phyloP scores from a whole-genome alignment of 2,113 vertebrate genomes.

The Dipodomys merriami region DNA sequence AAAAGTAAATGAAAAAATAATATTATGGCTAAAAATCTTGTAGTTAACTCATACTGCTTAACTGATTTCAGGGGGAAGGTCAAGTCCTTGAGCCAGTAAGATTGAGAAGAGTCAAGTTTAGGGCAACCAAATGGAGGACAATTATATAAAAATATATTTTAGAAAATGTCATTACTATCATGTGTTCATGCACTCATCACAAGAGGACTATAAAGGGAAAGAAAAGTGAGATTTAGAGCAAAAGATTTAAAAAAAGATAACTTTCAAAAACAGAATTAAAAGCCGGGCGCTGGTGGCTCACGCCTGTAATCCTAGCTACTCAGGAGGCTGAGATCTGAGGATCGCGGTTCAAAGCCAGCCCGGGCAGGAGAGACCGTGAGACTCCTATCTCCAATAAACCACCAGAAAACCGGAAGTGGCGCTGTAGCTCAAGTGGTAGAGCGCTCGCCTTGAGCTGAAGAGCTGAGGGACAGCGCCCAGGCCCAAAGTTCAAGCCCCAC shows the following conservation, averaged over 20 bases:
- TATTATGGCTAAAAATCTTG: background rate
- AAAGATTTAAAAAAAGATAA: conserved; percentile 50
- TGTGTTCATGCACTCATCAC: background rate
- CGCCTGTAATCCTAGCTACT: too few relatives aligned
- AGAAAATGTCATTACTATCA: background rate
- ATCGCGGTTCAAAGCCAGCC: too few relatives aligned
- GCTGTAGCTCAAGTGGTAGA: too few relatives aligned
- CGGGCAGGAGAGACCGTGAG: too few relatives aligned
- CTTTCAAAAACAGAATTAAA: conserved; percentile 2
- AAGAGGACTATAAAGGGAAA: background rate
- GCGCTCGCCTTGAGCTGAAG: too few relatives aligned
- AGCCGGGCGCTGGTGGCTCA: too few relatives aligned
- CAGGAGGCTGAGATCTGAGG: too few relatives aligned
- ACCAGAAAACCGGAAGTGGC: too few relatives aligned
- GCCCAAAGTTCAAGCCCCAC: too few relatives aligned
- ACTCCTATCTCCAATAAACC: too few relatives aligned
- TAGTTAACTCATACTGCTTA: conserved; percentile 66
- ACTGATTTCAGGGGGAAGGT: conserved; percentile 1
- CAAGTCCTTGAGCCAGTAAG: conserved; percentile 63
- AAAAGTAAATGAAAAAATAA: background rate
- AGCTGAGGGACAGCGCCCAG: too few relatives aligned
- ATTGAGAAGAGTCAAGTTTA: conserved; percentile 53
- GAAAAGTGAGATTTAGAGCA: conserved; percentile 13
- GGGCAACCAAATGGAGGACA: conserved; percentile 27
- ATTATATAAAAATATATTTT: conserved; percentile 32